These are phyloP conservation scores for Mythimna albipuncta DNA, from an alignment of 2,888 invertebrate genomes.

Conservation along the genomic window DNA sequence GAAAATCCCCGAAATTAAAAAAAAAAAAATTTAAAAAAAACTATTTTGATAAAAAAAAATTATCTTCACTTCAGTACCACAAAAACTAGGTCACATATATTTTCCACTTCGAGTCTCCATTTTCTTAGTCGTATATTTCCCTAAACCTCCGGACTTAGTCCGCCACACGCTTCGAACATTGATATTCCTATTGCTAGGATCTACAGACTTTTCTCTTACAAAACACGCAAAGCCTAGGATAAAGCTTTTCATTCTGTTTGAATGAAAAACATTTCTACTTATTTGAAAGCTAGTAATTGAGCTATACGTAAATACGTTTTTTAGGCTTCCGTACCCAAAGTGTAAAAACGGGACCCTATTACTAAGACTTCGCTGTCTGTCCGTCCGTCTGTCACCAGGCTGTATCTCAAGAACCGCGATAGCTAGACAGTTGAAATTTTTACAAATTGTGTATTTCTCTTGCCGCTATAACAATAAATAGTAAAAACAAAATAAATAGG, in stretches of 20 bases:
- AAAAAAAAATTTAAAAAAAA: not conserved
- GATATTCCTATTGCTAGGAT: slow-evolving; percentile 47
- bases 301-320: too few relatives aligned
- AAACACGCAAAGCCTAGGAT: slow-evolving; percentile 9
- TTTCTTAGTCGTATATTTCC: slow-evolving; percentile 30
- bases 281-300: too few relatives aligned
- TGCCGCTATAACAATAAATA: too few relatives aligned
- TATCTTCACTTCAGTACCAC: not conserved
- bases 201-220: slow-evolving; percentile 31
- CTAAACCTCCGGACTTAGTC: slow-evolving; percentile 37
- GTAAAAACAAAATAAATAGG: too few relatives aligned
- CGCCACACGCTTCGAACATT: slow-evolving; percentile 21
- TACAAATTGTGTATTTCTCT: too few relatives aligned
- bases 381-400: too few relatives aligned
- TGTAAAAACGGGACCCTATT: too few relatives aligned
- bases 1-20: too few relatives aligned
- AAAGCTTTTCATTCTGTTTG: slow-evolving; percentile 9
- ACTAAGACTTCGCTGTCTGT: too few relatives aligned
- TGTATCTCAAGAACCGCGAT: too few relatives aligned
- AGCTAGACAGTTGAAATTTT: too few relatives aligned
- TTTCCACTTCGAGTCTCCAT: slow-evolving; percentile 10
- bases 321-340: too few relatives aligned
- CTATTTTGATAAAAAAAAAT: not conserved
- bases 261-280: slow-evolving; percentile 12
- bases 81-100: slow-evolving; percentile 21